These are phyloP conservation scores for Melanaphis sacchari DNA, from an alignment of 1,140 invertebrate species.

Conservation along the genomic window DNA sequence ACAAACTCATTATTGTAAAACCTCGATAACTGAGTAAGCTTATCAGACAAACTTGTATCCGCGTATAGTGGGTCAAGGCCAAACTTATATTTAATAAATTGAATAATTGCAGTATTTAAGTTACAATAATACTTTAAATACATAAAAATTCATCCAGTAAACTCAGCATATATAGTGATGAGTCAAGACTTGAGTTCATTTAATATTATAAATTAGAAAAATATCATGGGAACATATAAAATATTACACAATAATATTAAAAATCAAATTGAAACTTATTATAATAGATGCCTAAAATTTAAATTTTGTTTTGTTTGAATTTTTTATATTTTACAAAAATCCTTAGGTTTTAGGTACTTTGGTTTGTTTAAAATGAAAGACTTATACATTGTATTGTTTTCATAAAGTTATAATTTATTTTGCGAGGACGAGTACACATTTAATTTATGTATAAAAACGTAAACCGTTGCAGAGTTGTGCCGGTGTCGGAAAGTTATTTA, in stretches of 20 bases:
- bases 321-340: not conserved
- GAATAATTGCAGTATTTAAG: too few relatives aligned
- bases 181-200: not conserved
- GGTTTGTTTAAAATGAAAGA: not conserved
- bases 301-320: not conserved
- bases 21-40: too few relatives aligned
- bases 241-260: not conserved
- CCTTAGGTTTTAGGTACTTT: not conserved
- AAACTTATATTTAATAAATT: too few relatives aligned
- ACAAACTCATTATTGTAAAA: too few relatives aligned
- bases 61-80: too few relatives aligned
- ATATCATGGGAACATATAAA: not conserved
- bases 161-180: not conserved
- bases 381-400: not conserved
- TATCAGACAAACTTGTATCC: too few relatives aligned
- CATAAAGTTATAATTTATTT: conserved; percentile 14
- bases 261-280: not conserved
- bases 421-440: not conserved
- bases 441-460: not conserved
- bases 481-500: not conserved
- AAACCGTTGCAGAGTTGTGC: not conserved
- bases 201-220: not conserved
- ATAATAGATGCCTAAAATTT: not conserved
- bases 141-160: not conserved
- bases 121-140: too few relatives aligned